Base-by-base conservation (phyloP, 2,888 invertebrate genomes). In the Agrotis ipsilon region DNA sequence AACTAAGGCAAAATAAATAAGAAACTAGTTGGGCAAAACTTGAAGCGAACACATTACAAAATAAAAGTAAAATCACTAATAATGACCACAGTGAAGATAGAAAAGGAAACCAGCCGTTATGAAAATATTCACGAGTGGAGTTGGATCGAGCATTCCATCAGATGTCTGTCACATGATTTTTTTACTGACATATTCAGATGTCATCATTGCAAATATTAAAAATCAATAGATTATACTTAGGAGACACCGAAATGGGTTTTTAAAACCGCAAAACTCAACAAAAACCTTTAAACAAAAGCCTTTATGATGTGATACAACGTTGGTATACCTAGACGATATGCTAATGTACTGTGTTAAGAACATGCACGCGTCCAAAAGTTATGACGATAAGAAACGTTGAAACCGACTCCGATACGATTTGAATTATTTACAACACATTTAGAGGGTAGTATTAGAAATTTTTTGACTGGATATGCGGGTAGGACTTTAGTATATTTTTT, bases 311-410 rank as follows among this genome's bases (percentile, higher is more conserved):
- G 64, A 68, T 62, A 43, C 49, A 62, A 55, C 60, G 49, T 68
- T 62, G 65, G 57, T 62, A 54, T 64, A 82, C 45, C 51, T 71
- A 45, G 72, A 80, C 81, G 72, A 66, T 74, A 75, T 75, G 45
- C 82, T 82, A 80, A 58, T 51, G 49, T 75, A 81, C 63, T 52
- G 85, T 85, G 83, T 84, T 85, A 83, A 81, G 71, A 74, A 48
- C 84, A 84, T 84, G 84, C 84, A 84, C 86, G 81, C 82, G 73
- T 68, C 78, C 85, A 82, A 75, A 69, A 45, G 64, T 72, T 72
- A 78, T 46, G 57, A 81, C 63, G 45, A 18, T 60, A 68, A 51
- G 57, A 65, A 62, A 68, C 68, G 58, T 51, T 43, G 60, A 61
- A 64, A 62, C 45, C 48, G 19, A 46, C 79, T 81, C 79, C 82